Evolutionary conservation across 1,140 invertebrate species (phyloP).

Genomic region (Scaptomyza hsui): DNA sequence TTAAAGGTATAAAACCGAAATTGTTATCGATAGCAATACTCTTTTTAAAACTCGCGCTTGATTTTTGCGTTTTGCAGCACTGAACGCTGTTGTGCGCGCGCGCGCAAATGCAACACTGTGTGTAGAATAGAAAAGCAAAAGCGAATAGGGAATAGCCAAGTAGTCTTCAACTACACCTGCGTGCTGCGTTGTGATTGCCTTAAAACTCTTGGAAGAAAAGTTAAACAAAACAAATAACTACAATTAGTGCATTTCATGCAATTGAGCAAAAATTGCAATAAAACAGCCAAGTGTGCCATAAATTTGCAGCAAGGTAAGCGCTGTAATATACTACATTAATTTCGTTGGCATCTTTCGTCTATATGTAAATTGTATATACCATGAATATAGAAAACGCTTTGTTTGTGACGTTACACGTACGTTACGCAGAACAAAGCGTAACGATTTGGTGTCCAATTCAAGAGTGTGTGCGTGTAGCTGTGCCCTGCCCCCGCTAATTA

Average conservation of each 20-base stretch:
- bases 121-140: conserved; percentile 75
- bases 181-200: conserved; percentile 52
- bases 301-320: conserved; percentile 47
- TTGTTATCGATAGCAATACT: conserved; percentile 1
- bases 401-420: conserved; percentile 39
- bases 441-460: conserved; percentile 39
- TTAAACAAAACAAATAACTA: conserved; percentile 26
- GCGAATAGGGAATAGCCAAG: conserved; percentile 57
- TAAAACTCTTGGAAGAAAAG: conserved; percentile 30
- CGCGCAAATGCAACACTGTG: conserved; percentile 64
- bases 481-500: conserved; percentile 60
- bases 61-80: conserved; percentile 27
- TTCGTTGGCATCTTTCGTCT: conserved; percentile 28
- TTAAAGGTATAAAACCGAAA: neutral
- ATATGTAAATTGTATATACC: conserved; percentile 26
- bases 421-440: conserved; percentile 63
- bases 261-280: conserved; percentile 1
- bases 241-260: conserved; percentile 3
- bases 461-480: conserved; percentile 34
- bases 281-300: neutral
- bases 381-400: conserved; percentile 39
- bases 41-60: conserved; percentile 13
- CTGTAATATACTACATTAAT: conserved; percentile 15
- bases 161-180: conserved; percentile 64
- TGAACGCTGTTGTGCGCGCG: conserved; percentile 15